phyloP scores from a whole-genome alignment of 2,888 invertebrate species.

The Eupithecia abbreviata region DNA sequence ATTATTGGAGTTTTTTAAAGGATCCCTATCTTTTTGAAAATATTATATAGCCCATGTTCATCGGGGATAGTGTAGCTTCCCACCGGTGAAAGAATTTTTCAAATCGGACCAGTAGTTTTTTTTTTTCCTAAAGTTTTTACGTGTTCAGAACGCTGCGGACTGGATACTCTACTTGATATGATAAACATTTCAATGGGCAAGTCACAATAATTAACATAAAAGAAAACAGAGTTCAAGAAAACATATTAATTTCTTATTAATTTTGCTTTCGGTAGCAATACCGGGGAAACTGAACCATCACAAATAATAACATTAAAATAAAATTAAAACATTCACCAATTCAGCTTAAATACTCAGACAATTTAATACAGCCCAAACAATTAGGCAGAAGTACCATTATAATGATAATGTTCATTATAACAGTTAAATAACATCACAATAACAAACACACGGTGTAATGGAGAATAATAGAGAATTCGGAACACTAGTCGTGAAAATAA shows the following conservation, averaged over 20 bases:
- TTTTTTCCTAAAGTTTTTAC: no score
- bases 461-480: constrained; percentile 33
- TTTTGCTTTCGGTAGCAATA: neutral
- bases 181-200: no score
- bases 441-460: constrained; percentile 37
- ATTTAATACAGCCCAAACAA: constrained; percentile 9
- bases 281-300: neutral
- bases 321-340: neutral
- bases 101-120: no score
- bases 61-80: no score
- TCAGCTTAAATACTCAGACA: neutral
- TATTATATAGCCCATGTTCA: no score
- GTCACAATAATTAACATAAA: no score
- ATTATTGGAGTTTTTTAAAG: no score
- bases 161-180: no score
- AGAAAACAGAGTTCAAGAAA: no score
- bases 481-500: constrained; percentile 42
- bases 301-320: neutral
- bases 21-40: no score
- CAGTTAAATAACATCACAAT: constrained; percentile 37
- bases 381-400: constrained; percentile 22
- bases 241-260: neutral
- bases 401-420: constrained; percentile 19
- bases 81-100: no score
- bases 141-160: no score